Base-by-base conservation (phyloP, 2,888 invertebrate genomes). In the Lepidocyrtoides sp. region DNA sequence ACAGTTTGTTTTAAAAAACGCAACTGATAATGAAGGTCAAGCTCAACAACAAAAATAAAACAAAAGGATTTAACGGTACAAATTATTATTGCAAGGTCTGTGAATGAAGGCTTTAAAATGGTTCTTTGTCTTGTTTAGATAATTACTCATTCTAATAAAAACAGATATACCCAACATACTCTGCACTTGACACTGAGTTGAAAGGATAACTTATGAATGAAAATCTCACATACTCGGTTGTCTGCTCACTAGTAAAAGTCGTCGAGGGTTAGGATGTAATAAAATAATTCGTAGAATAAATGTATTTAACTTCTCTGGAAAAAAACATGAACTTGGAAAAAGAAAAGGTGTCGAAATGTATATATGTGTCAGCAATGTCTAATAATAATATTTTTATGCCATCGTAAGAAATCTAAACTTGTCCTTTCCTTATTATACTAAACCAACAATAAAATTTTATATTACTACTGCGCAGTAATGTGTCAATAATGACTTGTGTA, bases 391-490 rank as follows among this genome's bases (percentile, higher is more conserved):
- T 54, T 54, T 54, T 54, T 54, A 54, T 17, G 17, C 1, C 54
- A 54, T 17, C 14, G 14, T 54, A 3, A 17, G 17, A 7, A 54
- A 17, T n/a, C 54, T 3, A 48, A 48, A 48, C n/a, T 12, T 10
- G 32, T 17, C 69, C 2, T 69, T 69, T 12, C n/a, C 20, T n/a
- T 69, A 29, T 63, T 29, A 14, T n/a, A 0, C n/a, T 20, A 20
- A 17, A 12, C 32, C 1, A 14, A 23, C 83, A 63, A 83, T 83
- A 83, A 83, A 83, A 66, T 32, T 83, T 83, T 83, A 66, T 82
- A 41, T 81, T 2, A 57, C 20, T 36, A 36, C 2, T 17, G 17
- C 44, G 17, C 75, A 66, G 29, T 23, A 12, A 20, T 66, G 20
- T 23, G 7, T 10, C 60, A 60, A n/a, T n/a, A n/a, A n/a, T n/a